Evolutionary conservation across 2,888 invertebrate genomes (phyloP).

Genomic region (Cataglyphis albicans): DNA sequence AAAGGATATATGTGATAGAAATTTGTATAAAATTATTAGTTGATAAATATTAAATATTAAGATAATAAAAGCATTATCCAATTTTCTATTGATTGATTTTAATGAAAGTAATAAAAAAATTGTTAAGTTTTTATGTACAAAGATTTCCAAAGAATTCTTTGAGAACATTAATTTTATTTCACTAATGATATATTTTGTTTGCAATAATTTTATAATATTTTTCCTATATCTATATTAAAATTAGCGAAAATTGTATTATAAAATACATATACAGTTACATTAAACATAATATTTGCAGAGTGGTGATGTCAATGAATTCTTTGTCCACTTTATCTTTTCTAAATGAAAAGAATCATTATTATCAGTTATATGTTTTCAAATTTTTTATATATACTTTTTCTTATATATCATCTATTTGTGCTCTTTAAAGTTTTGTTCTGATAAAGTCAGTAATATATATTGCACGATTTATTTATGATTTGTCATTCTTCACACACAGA

Average conservation of each 20-base stretch:
- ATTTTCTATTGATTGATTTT: neutral
- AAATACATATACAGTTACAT: neutral
- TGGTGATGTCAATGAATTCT: neutral
- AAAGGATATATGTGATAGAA: conserved; percentile 6
- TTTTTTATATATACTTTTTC: neutral
- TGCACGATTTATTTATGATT: neutral
- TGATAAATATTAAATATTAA: neutral
- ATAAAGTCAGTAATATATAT: neutral
- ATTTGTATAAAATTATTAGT: neutral
- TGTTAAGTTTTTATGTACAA: neutral
- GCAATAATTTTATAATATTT: neutral
- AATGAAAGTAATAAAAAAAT: neutral
- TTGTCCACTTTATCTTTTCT: neutral
- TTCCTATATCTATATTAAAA: neutral
- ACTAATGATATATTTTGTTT: neutral
- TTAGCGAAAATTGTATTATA: neutral
- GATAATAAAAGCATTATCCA: neutral
- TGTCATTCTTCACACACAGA: neutral
- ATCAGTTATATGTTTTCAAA: neutral
- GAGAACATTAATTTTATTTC: neutral
- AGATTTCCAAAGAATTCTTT: neutral
- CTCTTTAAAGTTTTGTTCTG: neutral
- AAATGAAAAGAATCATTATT: neutral
- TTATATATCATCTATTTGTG: neutral
- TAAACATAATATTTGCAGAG: neutral